Base-by-base conservation (phyloP, 2,888 invertebrate species). In the Stenoptilia bipunctidactyla region DNA sequence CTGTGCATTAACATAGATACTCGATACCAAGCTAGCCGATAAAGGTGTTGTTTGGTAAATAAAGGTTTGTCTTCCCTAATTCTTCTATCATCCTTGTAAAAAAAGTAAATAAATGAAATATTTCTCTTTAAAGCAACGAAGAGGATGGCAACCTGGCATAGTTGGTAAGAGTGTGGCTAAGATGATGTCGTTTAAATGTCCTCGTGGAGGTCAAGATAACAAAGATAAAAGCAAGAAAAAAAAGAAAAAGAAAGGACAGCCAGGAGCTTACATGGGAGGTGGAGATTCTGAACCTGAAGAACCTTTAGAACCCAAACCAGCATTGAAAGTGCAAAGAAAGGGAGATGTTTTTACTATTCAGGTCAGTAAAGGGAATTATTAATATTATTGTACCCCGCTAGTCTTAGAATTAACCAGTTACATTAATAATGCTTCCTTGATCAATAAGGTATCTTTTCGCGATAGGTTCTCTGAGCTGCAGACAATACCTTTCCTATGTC, bases 341-440 rank as follows among this genome's bases (percentile, higher is more conserved):
- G 87, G 89, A 33, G 89, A 89, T 1, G 73, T 85, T 1, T 90
- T 88, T 53, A 85, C 86, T 15, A 88, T 90, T 48, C 88, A 89
- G 58, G 83, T 83, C 52, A 49, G 47, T 46, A 27, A 5, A 25
- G n/a, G n/a, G n/a, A n/a, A n/a, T n/a, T n/a, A n/a, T n/a, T n/a
- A n/a, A n/a, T n/a, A n/a, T n/a, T n/a, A n/a, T n/a, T n/a, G n/a
- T n/a, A n/a, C n/a, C n/a, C n/a, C n/a, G n/a, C n/a, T n/a, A n/a
- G n/a, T n/a, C n/a, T n/a, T n/a, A n/a, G n/a, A n/a, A n/a, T n/a
- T n/a, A n/a, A n/a, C n/a, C n/a, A n/a, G n/a, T n/a, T n/a, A n/a
- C n/a, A n/a, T n/a, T n/a, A n/a, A n/a, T n/a, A n/a, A n/a, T n/a
- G n/a, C n/a, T n/a, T n/a, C n/a, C n/a, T n/a, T n/a, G n/a, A n/a